Percentiles rank a stretch among this genome's conserved stretches.
These are phyloP conservation scores for Eupithecia abbreviata DNA, from an alignment of 2,888 invertebrate species.

Conservation along the genomic window DNA sequence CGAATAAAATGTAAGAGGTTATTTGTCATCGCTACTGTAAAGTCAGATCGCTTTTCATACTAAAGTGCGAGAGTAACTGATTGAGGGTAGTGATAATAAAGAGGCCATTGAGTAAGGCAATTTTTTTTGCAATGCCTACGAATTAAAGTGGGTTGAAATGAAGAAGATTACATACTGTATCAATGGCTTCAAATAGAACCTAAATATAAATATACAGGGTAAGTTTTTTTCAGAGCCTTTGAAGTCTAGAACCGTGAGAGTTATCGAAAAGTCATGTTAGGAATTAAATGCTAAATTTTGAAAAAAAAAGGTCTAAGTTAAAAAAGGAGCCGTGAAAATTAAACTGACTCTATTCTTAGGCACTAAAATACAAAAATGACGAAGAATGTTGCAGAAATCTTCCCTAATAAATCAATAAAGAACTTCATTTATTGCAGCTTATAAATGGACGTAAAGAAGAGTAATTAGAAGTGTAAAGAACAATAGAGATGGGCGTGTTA, in stretches of 20 bases:
- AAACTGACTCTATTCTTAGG: neutral
- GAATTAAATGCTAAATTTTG: no score
- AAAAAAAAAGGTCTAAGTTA: no score
- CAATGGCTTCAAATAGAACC: neutral
- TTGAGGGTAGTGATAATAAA: slow-evolving; percentile 27
- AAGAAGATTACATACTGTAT: neutral
- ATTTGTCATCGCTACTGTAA: slow-evolving; percentile 49
- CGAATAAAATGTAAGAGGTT: slow-evolving; percentile 34
- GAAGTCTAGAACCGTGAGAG: no score
- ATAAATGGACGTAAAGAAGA: slow-evolving; percentile 34
- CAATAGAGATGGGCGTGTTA: slow-evolving; percentile 73
- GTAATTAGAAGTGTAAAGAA: slow-evolving; percentile 62
- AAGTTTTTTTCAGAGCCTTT: no score
- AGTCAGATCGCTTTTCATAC: slow-evolving; percentile 46
- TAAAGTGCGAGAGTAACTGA: slow-evolving; percentile 32
- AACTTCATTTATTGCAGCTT: neutral
- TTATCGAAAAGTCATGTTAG: no score
- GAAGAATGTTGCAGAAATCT: neutral
- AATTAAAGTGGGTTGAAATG: neutral
- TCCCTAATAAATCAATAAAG: neutral
- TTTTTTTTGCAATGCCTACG: neutral
- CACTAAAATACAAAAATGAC: neutral
- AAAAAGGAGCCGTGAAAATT: no score
- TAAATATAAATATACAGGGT: no score
- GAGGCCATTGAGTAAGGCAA: neutral